Conservation (phyloP, 64 coral and sea anemone species). For the Porites australiensis region DNA sequence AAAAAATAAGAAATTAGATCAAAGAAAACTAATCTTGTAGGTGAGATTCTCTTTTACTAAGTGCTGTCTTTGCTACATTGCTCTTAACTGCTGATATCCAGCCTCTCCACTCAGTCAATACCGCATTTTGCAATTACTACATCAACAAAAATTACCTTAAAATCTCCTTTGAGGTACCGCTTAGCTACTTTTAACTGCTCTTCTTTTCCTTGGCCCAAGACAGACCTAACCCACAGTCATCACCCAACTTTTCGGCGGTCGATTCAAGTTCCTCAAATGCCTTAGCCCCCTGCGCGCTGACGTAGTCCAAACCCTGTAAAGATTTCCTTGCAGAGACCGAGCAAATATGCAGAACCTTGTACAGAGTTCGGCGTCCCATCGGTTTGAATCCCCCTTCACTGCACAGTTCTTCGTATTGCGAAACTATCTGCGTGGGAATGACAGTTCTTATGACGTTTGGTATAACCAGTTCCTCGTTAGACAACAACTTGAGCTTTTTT, state of each 20-base stretch:
- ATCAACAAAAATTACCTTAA: conserved; percentile 26
- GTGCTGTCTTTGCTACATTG: conserved; percentile 9
- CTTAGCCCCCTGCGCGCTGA: conserved; percentile 23
- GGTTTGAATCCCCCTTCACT: neutral
- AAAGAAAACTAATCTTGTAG: too few species aligned
- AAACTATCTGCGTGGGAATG: conserved; percentile 16
- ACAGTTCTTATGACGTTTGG: too few species aligned
- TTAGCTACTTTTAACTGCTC: conserved; percentile 33
- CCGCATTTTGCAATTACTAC: conserved; percentile 11
- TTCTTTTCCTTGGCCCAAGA: conserved; percentile 23
- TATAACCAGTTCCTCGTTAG: conserved; percentile 32
- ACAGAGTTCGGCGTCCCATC: neutral
- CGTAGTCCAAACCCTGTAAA: conserved; percentile 16
- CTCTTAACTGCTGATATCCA: neutral
- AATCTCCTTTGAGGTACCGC: neutral
- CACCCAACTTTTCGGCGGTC: neutral
- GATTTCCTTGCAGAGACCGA: conserved; percentile 21
- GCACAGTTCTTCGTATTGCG: conserved; percentile 20
- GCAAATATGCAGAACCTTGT: conserved; percentile 4
- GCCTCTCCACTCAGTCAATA: neutral
- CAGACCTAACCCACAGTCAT: conserved; percentile 13
- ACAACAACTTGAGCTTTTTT: conserved; percentile 22
- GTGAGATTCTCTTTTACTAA: conserved; percentile 5
- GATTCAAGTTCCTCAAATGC: conserved; percentile 22
- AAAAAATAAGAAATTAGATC: too few species aligned